Percentiles rank a stretch among this genome's conserved stretches.
Evolutionary conservation across 2,888 invertebrate genomes (phyloP).

Genomic region (Pinctada fucata): DNA sequence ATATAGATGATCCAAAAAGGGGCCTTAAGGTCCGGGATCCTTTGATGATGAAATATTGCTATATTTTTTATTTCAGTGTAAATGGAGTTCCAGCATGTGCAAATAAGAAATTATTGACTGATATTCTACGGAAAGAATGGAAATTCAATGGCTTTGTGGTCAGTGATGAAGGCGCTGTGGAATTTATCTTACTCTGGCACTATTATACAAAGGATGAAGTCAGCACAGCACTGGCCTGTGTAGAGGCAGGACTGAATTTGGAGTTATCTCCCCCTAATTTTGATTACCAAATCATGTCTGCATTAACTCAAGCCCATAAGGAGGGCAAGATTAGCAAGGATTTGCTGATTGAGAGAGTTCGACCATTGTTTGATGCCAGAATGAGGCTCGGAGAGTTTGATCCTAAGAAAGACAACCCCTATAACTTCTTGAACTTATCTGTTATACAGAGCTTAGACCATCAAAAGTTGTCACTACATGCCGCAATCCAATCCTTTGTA

Average conservation of each 20-base stretch:
- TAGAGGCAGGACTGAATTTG: conserved; percentile 63
- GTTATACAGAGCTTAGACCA: conserved; percentile 59
- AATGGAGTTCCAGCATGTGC: conserved; percentile 59
- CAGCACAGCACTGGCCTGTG: conserved; percentile 52
- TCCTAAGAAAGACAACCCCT: conserved; percentile 68
- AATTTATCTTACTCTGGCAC: conserved; percentile 50
- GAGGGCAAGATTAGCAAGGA: conserved; percentile 50
- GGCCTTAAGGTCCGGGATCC: too few relatives aligned
- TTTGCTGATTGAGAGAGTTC: conserved; percentile 54
- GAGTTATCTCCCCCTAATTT: conserved; percentile 47
- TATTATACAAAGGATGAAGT: conserved; percentile 51
- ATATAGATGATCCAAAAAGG: too few relatives aligned
- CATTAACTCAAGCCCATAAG: conserved; percentile 51
- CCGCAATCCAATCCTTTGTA: conserved; percentile 69
- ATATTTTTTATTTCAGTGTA: conserved; percentile 39
- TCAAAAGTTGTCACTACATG: conserved; percentile 55
- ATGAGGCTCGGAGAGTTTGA: conserved; percentile 72
- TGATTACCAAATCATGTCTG: not conserved
- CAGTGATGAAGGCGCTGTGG: conserved; percentile 56
- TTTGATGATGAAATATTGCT: too few relatives aligned
- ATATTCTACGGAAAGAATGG: conserved; percentile 52
- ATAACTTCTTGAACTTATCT: conserved; percentile 50
- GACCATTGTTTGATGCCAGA: conserved; percentile 66
- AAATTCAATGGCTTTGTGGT: conserved; percentile 58
- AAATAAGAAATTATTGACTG: conserved; percentile 50